Evolutionary conservation across 2,113 vertebrate species (phyloP).

Genomic region (Lutjanus erythropterus): DNA sequence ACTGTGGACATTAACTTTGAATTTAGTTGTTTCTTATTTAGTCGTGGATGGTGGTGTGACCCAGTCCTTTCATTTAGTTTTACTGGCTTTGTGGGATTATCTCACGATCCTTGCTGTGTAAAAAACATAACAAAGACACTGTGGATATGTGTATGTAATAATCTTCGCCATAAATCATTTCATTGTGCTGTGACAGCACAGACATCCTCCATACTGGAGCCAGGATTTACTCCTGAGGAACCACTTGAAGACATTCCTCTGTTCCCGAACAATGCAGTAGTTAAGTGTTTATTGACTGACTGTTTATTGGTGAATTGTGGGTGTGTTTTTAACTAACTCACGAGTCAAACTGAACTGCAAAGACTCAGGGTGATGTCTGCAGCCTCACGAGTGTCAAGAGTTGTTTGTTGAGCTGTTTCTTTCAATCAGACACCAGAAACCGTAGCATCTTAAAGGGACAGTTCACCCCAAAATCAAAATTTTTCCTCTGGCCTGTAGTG

Average conservation of each 20-base stretch:
- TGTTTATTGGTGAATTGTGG: neutral
- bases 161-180: neutral
- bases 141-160: neutral
- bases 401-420: neutral
- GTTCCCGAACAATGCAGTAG: neutral
- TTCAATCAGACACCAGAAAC: conserved; percentile 16
- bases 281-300: neutral
- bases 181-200: neutral
- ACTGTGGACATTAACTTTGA: neutral
- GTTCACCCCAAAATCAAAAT: too few species aligned
- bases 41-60: neutral
- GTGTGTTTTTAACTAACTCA: neutral
- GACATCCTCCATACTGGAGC: neutral
- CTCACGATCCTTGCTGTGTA: neutral
- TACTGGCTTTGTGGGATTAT: neutral
- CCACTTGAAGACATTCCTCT: neutral
- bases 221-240: neutral
- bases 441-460: neutral
- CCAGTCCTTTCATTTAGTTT: neutral
- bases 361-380: neutral
- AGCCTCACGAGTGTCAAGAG: neutral
- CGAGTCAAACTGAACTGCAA: neutral
- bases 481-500: too few species aligned
- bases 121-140: neutral
- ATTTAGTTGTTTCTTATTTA: neutral